Conservation (phyloP, 2,888 invertebrate species). For the Lepidochrysops patricia region DNA sequence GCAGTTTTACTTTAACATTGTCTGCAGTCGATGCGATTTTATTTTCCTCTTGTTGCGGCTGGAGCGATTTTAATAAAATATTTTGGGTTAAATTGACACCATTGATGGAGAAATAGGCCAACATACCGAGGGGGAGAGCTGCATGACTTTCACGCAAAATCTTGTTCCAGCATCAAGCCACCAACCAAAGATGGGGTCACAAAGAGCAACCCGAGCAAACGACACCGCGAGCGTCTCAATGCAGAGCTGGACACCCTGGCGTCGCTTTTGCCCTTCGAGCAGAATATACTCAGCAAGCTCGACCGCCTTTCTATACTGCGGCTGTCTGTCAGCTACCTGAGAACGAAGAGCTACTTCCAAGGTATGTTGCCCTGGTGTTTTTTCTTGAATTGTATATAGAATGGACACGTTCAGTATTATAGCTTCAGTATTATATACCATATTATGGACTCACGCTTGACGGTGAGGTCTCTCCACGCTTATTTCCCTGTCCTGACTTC, state of each 20-base stretch:
- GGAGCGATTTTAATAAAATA: too few species aligned
- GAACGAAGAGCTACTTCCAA: conserved; percentile 99
- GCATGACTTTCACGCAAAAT: background rate
- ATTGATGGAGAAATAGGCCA: too few species aligned
- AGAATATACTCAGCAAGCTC: conserved; percentile 97
- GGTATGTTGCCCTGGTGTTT: conserved; percentile 78
- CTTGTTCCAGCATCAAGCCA: conserved; percentile 87
- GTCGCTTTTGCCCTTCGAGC: conserved; percentile 94
- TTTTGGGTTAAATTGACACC: too few species aligned
- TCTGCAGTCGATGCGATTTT: too few species aligned
- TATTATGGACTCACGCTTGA: too few species aligned
- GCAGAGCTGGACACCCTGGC: conserved; percentile 98
- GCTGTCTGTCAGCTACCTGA: conserved; percentile 97
- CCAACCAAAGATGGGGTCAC: conserved; percentile 96
- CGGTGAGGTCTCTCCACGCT: too few species aligned
- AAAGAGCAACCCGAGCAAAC: conserved; percentile 98
- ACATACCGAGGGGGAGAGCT: too few species aligned
- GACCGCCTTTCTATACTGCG: conserved; percentile 98
- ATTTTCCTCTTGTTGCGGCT: too few species aligned
- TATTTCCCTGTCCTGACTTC: too few species aligned
- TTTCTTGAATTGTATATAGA: conserved; percentile 14
- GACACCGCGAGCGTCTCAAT: conserved; percentile 97
- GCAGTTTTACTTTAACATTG: too few species aligned
- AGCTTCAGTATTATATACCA: too few species aligned
- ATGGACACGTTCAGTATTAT: conserved; percentile 35